Evolutionary conservation across 1,140 invertebrate species (phyloP).

Genomic region (Paraescarpia echinospica): DNA sequence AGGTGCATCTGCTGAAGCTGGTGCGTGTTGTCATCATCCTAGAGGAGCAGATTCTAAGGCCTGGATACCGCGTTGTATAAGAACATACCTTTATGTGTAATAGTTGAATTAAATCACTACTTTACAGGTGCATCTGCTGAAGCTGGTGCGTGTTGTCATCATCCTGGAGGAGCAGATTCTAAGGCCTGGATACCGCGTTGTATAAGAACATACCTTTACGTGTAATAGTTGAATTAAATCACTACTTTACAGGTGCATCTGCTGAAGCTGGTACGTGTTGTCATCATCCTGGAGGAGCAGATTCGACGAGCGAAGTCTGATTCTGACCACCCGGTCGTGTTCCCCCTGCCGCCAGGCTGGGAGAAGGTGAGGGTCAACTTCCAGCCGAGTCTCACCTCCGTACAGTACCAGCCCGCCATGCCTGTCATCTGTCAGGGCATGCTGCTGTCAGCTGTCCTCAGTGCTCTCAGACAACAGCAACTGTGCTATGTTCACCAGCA

Average conservation of each 20-base stretch:
- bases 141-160: too few relatives aligned
- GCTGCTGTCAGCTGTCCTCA: conserved; percentile 80
- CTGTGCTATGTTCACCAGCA: conserved; percentile 69
- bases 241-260: conserved; percentile 47
- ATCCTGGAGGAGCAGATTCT: too few relatives aligned
- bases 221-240: too few relatives aligned
- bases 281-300: conserved; percentile 79
- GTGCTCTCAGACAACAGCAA: conserved; percentile 68
- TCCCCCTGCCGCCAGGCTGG: conserved; percentile 32
- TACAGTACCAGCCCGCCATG: conserved; percentile 38
- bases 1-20: too few relatives aligned
- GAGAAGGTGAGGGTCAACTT: conserved; percentile 42
- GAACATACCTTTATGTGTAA: too few relatives aligned
- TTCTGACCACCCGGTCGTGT: conserved; percentile 21
- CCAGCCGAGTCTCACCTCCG: conserved; percentile 35
- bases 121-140: too few relatives aligned
- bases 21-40: too few relatives aligned
- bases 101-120: too few relatives aligned
- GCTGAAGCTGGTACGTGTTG: conserved; percentile 71
- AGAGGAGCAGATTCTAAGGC: too few relatives aligned
- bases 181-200: too few relatives aligned
- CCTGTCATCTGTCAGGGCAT: conserved; percentile 70
- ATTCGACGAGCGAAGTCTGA: conserved; percentile 46
- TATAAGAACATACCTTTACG: too few relatives aligned
- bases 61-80: too few relatives aligned